A percentile compares a stretch with the other conserved stretches of the same genome.
These are phyloP conservation scores for Rhabdomys pumilio DNA, from an alignment of 2,797 vertebrate species.

Conservation along the genomic window DNA sequence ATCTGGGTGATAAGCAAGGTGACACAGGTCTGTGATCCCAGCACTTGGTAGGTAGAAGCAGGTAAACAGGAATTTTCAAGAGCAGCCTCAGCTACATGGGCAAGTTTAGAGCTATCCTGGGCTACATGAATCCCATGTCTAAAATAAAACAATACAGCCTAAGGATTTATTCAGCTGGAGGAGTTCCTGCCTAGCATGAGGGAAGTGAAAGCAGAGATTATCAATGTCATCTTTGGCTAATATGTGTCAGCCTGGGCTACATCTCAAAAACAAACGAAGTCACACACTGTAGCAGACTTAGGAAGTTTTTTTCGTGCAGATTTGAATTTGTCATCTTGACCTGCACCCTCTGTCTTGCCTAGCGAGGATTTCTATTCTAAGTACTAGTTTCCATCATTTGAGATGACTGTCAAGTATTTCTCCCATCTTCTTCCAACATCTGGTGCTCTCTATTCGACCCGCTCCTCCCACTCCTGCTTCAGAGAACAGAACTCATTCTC, in stretches of 20 bases:
- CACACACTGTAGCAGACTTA: neutral
- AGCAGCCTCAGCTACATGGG: neutral
- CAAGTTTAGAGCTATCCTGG: neutral
- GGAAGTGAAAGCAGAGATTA: neutral
- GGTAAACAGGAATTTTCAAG: neutral
- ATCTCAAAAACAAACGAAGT: constrained; percentile 22
- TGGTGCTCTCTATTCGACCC: neutral
- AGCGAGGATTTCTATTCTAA: neutral
- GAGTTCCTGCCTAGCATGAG: neutral
- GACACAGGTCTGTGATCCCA: neutral
- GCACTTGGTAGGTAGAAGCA: neutral
- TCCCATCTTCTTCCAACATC: constrained; percentile 22
- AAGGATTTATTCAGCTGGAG: neutral
- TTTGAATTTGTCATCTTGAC: neutral
- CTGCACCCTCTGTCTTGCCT: neutral
- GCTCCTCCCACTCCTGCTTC: neutral
- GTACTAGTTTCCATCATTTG: constrained; percentile 46
- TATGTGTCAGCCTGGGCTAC: neutral
- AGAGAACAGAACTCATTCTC: neutral
- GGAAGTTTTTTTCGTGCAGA: neutral
- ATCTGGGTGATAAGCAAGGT: neutral
- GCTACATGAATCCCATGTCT: neutral
- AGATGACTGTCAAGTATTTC: neutral
- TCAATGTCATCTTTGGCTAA: neutral
- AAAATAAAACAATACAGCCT: neutral